Evolutionary conservation across 2,797 vertebrate species (phyloP), one percentile per base, ranked within the genome.

Genomic region (Acanthurus tractus): DNA sequence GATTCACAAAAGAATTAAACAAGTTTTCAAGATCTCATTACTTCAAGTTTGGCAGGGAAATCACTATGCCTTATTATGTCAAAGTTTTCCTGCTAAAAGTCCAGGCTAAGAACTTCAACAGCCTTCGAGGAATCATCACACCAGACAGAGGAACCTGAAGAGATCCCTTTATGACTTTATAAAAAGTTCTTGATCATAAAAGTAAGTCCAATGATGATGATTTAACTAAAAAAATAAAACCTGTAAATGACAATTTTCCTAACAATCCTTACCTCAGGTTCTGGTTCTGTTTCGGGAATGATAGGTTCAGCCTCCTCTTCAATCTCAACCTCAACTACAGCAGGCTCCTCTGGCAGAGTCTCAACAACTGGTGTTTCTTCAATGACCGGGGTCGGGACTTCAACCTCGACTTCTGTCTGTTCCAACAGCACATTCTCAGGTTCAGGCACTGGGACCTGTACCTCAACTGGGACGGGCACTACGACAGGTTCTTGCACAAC

Each of bases 251-350:
- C 20, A 20, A 14, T 25, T 18, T 15, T 23, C 22, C 46, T 20
- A 20, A 59, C 4, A 10, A 63, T 50, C 1, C 58, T 86, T 88
- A 92, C 89, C 88, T 89, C 84, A 25, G 65, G 25, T 40, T 54
- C 65, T 67, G 82, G 65, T 67, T 89, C 81, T 65, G 77, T 55
- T 83, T 85, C 76, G 45, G 88, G 73, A 83, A 84, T 79, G 77
- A 79, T 29, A 6, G 61, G 11, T 14, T 63, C 70, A 6, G 69
- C 56, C 54, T 89, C 84, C 22, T 79, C 70, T 20, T 53, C 56
- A 17, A 59, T 45, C 18, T 53, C 74, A 53, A 50, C 64, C 68
- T 83, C 66, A 50, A 52, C 73, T 46, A 22, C n/a, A 52, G 42
- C 25, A 2, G 76, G 14, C 46, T 75, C 79, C 9, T 44, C 76